Evolutionary conservation across 2,888 invertebrate species (phyloP).

Genomic region (Mythimna albipuncta): DNA sequence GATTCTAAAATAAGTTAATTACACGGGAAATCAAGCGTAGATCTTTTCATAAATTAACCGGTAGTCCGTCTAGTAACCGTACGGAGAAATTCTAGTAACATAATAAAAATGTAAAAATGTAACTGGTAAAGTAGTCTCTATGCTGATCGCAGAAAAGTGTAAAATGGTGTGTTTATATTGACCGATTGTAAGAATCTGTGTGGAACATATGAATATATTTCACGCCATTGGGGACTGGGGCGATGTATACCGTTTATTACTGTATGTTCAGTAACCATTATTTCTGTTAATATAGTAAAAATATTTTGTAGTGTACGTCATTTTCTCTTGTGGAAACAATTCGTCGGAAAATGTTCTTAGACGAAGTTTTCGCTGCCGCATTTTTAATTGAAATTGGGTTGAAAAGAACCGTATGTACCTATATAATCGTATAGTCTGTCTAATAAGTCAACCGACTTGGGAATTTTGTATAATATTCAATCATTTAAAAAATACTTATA

Average conservation of each 20-base stretch:
- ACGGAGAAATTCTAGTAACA: slow-evolving; percentile 43
- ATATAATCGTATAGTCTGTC: background rate
- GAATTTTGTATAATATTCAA: no score
- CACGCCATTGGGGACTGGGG: slow-evolving; percentile 73
- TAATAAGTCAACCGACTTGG: no score
- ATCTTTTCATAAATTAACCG: slow-evolving; percentile 46
- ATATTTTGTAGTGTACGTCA: slow-evolving; percentile 52
- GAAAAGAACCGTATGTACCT: background rate
- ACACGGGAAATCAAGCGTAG: slow-evolving; percentile 48
- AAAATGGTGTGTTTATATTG: slow-evolving; percentile 53
- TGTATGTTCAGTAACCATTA: slow-evolving; percentile 71
- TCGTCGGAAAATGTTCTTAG: slow-evolving; percentile 33
- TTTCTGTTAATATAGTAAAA: slow-evolving; percentile 61
- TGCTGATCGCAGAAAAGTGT: slow-evolving; percentile 18
- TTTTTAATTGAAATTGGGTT: slow-evolving; percentile 21
- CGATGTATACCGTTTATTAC: slow-evolving; percentile 73
- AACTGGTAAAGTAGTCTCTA: slow-evolving; percentile 23
- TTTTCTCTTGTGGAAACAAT: slow-evolving; percentile 44
- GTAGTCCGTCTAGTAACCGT: slow-evolving; percentile 41
- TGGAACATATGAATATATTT: slow-evolving; percentile 71
- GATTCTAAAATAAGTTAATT: slow-evolving; percentile 30
- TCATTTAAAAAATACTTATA: no score
- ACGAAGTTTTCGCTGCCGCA: background rate
- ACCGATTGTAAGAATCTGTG: slow-evolving; percentile 57
- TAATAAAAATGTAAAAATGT: slow-evolving; percentile 25